A percentile compares a stretch with the other conserved stretches of the same genome.
Evolutionary conservation across 2,113 vertebrate genomes (phyloP).

Genomic region (Lipophrys pholis): DNA sequence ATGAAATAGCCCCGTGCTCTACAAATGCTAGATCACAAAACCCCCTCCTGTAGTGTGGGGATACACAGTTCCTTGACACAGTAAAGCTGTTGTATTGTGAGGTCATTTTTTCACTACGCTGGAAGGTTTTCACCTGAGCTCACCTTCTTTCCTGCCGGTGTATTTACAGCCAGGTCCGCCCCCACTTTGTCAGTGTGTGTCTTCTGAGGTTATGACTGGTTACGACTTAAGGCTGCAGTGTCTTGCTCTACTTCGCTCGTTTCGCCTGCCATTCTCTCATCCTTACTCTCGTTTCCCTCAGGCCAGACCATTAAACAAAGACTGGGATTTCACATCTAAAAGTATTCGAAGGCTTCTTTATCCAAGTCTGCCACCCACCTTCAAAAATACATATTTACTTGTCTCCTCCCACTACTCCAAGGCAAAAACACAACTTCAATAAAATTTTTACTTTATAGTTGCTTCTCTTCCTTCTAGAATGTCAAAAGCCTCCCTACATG

Average conservation of each 20-base stretch:
- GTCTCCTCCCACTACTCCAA: background rate
- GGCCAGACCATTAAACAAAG: background rate
- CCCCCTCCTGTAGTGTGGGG: no score
- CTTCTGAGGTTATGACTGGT: background rate
- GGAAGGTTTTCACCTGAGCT: background rate
- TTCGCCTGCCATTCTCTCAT: slow-evolving; percentile 8
- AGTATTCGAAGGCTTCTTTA: slow-evolving; percentile 10
- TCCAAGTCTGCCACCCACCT: slow-evolving; percentile 1
- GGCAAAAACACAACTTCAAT: background rate
- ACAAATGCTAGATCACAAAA: background rate
- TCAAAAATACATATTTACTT: background rate
- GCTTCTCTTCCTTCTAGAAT: no score
- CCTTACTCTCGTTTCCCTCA: slow-evolving; percentile 27
- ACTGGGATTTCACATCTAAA: background rate
- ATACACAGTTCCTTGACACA: no score
- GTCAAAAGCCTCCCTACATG: no score
- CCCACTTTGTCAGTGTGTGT: slow-evolving; percentile 2
- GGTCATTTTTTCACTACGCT: background rate
- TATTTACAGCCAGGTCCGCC: background rate
- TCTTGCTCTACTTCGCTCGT: slow-evolving; percentile 39
- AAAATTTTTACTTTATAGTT: background rate
- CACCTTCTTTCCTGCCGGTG: background rate
- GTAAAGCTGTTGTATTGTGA: no score
- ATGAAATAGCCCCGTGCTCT: background rate
- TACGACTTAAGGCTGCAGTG: slow-evolving; percentile 13